These are phyloP conservation scores for Drosophila bifasciata DNA, from an alignment of 1,140 invertebrate species.

Conservation along the genomic window DNA sequence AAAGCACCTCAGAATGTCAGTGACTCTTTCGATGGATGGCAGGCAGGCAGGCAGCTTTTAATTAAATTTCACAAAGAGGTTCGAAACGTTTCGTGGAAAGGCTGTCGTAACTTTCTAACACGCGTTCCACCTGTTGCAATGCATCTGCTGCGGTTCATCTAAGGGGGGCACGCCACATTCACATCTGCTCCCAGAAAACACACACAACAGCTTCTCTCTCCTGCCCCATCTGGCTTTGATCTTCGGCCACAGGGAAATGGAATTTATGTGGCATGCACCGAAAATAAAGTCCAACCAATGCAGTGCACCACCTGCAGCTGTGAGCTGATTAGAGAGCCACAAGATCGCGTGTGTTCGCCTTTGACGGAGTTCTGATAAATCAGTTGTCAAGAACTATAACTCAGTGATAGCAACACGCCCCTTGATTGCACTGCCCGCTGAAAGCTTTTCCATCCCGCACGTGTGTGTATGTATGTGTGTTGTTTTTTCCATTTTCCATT, in stretches of 20 bases:
- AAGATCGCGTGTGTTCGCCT: constrained; percentile 9
- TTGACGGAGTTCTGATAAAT: constrained; percentile 48
- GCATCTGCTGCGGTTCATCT: constrained; percentile 42
- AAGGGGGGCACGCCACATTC: not conserved
- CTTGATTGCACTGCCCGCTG: constrained; percentile 21
- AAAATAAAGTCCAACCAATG: constrained; percentile 49
- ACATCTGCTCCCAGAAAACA: constrained; percentile 37
- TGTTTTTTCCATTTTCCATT: constrained; percentile 4
- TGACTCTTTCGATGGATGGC: constrained; percentile 30
- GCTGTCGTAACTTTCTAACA: constrained; percentile 49
- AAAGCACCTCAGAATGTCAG: constrained; percentile 30
- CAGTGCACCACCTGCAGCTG: constrained; percentile 55
- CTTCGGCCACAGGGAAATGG: constrained; percentile 53
- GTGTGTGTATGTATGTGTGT: too few species aligned
- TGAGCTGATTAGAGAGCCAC: constrained; percentile 46
- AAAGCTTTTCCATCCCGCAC: constrained; percentile 54
- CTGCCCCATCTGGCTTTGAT: constrained; percentile 57
- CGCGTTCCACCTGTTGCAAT: constrained; percentile 57
- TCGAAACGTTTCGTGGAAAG: constrained; percentile 39
- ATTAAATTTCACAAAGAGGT: constrained; percentile 62
- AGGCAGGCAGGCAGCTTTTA: too few species aligned
- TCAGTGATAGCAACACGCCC: constrained; percentile 35
- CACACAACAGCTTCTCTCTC: not conserved
- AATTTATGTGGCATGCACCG: constrained; percentile 66
- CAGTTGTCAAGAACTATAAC: constrained; percentile 61